Base-by-base conservation (phyloP, 2,113 vertebrate species). In the Orthonyx spaldingii region DNA sequence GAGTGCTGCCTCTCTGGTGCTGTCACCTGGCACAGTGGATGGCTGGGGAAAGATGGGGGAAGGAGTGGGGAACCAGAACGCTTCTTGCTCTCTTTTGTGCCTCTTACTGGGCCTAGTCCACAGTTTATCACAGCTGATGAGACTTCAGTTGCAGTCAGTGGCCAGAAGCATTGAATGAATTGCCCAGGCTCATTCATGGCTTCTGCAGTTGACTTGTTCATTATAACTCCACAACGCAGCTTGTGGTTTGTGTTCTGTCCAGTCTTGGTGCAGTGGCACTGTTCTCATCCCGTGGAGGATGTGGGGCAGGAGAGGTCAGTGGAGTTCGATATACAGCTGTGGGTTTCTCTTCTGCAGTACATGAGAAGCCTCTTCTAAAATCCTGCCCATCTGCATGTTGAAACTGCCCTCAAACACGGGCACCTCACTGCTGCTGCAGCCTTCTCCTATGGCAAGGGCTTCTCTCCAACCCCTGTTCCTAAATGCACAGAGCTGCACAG, bases 251-350 rank as follows among this genome's bases (percentile, higher is more conserved):
- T 22, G 5, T n/a, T 70, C 27, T 3, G 2, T 9, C 8, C 16
- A 2, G n/a, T 9, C 18, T 17, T 17, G 53, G 57, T 24, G 37
- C 35, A 1, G 5, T 4, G 12, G 26, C 17, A 46, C 49, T 42
- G 41, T 30, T 22, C n/a, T 18, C 4, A 1, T 33, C 46, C 39
- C 56, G 70, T 9, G 33, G 23, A 52, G 56, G 56, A 32, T 14
- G 27, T 9, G 6, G 59, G 39, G 59, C 33, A 55, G 56, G 39
- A 53, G 41, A 30, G 56, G 30, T 37, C 23, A 11, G 32, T n/a
- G 13, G 6, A 50, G 47, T 49, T 75, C 1, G 0, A 20, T 10
- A 42, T 26, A 46, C 1, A 4, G 49, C 76, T 56, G 41, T 4
- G 2, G 27, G 35, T 61, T 68, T 89, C 35, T 60, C 24, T 50